These are phyloP conservation scores for Eupeodes latifasciatus DNA, from an alignment of 2,888 invertebrate genomes.

Conservation along the genomic window DNA sequence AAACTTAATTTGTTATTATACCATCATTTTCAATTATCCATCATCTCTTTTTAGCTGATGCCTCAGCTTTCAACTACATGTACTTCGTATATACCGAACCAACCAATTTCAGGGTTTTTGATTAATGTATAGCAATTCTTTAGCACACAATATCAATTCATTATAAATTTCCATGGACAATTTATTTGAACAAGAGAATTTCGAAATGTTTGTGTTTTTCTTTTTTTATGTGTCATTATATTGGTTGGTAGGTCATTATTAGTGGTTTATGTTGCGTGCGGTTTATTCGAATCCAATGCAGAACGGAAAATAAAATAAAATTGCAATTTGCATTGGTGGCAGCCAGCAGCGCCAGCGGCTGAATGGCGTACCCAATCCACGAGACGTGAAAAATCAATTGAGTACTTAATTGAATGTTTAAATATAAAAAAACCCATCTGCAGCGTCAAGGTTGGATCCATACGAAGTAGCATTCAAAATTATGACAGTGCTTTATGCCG, in stretches of 20 bases:
- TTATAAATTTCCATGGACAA: slow-evolving; percentile 33
- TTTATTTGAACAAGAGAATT: slow-evolving; percentile 34
- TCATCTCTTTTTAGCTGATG: neutral
- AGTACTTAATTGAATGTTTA: slow-evolving; percentile 49
- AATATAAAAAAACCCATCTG: slow-evolving; percentile 18
- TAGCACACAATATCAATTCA: slow-evolving; percentile 44
- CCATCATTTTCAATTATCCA: slow-evolving; percentile 34
- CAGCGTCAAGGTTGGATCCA: neutral
- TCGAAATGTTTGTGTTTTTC: slow-evolving; percentile 24
- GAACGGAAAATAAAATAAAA: slow-evolving; percentile 15
- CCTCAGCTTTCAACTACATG: no score
- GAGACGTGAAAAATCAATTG: slow-evolving; percentile 24
- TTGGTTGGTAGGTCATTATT: slow-evolving; percentile 2
- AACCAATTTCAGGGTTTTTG: slow-evolving; percentile 26
- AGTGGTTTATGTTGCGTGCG: slow-evolving; percentile 18
- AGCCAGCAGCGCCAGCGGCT: neutral
- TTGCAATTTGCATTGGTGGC: slow-evolving; percentile 9
- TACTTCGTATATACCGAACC: neutral
- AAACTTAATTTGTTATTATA: slow-evolving; percentile 15
- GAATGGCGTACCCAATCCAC: neutral
- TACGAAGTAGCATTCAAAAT: neutral
- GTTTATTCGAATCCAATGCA: slow-evolving; percentile 3
- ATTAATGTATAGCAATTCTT: slow-evolving; percentile 52
- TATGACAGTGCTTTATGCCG: neutral
- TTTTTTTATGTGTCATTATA: neutral